phyloP scores from a whole-genome alignment of 1,140 invertebrate genomes.

The Drosophila prosaltans region DNA sequence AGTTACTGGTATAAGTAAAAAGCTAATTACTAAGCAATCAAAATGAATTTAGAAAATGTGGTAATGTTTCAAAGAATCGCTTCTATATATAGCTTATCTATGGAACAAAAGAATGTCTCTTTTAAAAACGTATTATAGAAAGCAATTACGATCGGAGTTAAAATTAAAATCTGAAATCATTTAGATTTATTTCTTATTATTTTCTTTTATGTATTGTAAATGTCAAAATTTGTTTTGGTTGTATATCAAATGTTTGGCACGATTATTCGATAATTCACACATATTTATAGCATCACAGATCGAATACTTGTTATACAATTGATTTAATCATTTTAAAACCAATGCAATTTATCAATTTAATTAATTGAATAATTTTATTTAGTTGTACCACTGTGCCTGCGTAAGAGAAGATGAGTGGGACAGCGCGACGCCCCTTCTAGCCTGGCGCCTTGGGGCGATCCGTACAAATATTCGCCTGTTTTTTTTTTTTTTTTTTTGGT shows the following conservation, averaged over 20 bases:
- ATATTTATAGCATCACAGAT: constrained; percentile 13
- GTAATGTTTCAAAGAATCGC: too few species aligned
- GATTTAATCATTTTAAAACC: constrained; percentile 29
- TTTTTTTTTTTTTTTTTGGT: neutral
- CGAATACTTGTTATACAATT: constrained; percentile 21
- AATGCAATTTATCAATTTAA: constrained; percentile 50
- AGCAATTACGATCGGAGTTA: too few species aligned
- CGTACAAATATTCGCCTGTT: constrained; percentile 9
- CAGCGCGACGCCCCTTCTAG: constrained; percentile 29
- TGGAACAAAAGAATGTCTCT: too few species aligned
- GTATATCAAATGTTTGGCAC: neutral
- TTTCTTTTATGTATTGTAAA: too few species aligned
- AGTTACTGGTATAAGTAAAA: too few species aligned
- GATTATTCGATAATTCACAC: constrained; percentile 22
- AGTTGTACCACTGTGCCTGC: constrained; percentile 58
- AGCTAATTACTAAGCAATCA: neutral
- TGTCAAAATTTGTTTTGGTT: neutral
- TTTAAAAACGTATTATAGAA: too few species aligned
- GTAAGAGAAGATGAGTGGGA: constrained; percentile 50
- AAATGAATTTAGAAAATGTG: neutral
- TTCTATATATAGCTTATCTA: too few species aligned
- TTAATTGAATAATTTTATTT: constrained; percentile 35
- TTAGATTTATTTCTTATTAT: too few species aligned
- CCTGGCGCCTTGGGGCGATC: constrained; percentile 20
- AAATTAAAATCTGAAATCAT: too few species aligned